Evolutionary conservation across 2,888 invertebrate species (phyloP).

Genomic region (Acanthococcus lagerstroemiae): DNA sequence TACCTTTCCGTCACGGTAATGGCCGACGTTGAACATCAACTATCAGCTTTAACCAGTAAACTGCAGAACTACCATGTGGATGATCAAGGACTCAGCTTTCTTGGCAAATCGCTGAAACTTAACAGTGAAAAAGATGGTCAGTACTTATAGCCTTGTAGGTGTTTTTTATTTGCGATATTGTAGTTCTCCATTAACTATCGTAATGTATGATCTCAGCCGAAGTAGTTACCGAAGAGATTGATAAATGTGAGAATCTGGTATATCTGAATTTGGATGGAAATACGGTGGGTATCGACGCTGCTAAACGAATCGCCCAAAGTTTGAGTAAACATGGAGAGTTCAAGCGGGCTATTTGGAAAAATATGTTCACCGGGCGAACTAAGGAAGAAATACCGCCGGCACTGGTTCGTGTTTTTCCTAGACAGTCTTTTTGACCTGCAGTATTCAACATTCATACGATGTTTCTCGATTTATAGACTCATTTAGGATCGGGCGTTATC

Average conservation of each 20-base stretch:
- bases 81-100: constrained; percentile 62
- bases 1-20: not conserved
- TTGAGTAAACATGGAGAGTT: constrained; percentile 67
- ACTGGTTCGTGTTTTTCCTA: constrained; percentile 46
- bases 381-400: constrained; percentile 92
- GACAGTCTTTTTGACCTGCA: not conserved
- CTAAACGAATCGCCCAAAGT: constrained; percentile 70
- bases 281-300: constrained; percentile 82
- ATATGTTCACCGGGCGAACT: constrained; percentile 91
- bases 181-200: constrained; percentile 5
- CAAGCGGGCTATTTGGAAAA: constrained; percentile 77
- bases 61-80: constrained; percentile 36
- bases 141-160: constrained; percentile 45
- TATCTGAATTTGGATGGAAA: constrained; percentile 82
- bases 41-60: constrained; percentile 33
- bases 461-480: constrained; percentile 46
- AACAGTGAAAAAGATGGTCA: constrained; percentile 61
- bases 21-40: not conserved
- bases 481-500: constrained; percentile 71
- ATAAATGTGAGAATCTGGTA: constrained; percentile 55
- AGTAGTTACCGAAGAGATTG: constrained; percentile 65
- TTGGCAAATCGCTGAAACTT: constrained; percentile 67
- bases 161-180: constrained; percentile 15
- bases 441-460: not conserved
- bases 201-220: constrained; percentile 48